A percentile compares a stretch with the other conserved stretches of the same genome.
These are phyloP conservation scores for Neodon shergylaensis DNA, from an alignment of 2,113 vertebrate genomes.

Conservation along the genomic window DNA sequence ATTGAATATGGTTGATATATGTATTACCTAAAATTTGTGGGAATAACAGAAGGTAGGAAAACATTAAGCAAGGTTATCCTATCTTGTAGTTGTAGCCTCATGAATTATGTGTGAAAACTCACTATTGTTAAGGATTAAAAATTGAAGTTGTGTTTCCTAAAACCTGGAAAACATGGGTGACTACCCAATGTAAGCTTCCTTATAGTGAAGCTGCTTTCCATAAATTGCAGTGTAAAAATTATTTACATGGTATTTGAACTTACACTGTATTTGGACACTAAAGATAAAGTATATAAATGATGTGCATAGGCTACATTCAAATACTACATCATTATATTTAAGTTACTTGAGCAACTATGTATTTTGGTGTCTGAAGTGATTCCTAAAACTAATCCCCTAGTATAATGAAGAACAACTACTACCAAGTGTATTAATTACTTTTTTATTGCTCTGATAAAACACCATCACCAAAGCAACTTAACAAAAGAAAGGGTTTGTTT, in stretches of 20 bases:
- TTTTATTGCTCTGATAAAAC: neutral
- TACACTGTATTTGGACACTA: neutral
- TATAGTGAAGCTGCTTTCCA: neutral
- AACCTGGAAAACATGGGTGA: neutral
- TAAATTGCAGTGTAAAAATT: neutral
- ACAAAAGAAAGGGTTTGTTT: neutral
- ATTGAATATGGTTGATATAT: neutral
- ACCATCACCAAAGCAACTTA: neutral
- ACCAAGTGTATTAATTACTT: neutral
- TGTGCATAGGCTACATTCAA: neutral
- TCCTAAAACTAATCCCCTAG: neutral
- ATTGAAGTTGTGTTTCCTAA: neutral
- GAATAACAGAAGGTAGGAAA: neutral
- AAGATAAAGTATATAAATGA: neutral
- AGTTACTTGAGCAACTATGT: neutral
- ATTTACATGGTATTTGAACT: neutral
- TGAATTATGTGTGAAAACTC: neutral
- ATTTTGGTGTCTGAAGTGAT: neutral
- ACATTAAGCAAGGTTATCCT: neutral
- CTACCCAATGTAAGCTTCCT: neutral
- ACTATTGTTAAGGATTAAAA: neutral
- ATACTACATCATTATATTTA: neutral
- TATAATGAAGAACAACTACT: accelerated
- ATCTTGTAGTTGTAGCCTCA: neutral
- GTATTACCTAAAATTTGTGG: neutral